Evolutionary conservation across 2,113 vertebrate genomes (phyloP), one percentile per base, ranked within the genome.

Genomic region (Protomyctophum bolini): DNA sequence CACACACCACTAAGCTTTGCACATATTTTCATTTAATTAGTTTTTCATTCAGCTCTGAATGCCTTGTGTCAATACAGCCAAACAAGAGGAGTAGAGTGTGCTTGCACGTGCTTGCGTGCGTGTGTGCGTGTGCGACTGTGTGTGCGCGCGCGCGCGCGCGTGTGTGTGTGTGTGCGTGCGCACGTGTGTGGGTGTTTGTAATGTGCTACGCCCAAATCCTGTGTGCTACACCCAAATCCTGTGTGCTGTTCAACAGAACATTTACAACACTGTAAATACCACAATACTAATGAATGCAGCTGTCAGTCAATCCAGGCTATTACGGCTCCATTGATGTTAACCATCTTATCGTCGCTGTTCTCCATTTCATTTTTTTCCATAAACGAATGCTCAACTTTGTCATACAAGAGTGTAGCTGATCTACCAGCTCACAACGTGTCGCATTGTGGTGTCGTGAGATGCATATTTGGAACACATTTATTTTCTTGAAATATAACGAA

Each of bases 11-110:
- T 28, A 56, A 89, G 86, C 88, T 90, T 88, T 87, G 79, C 81
- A 77, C 76, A 65, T 93, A 91, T 93, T 93, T 94, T 94, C 86
- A 83, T 93, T 94, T 92, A 84, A 93, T 94, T 92, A 92, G 74
- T 91, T 92, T 93, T 90, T 92, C 86, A 91, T 93, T 92, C 86
- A 74, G 71, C 68, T 73, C 75, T 69, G 72, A 83, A 87, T 85
- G 84, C 72, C 74, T 79, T 74, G 66, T 84, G 82, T 92, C 85
- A 90, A 84, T 82, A 81, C 9, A 49, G 64, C 74, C 75, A 84
- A 87, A 87, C 78, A 86, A 75, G 66, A 70, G 70, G 45, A 61
- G 59, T 72, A 56, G 62, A 73, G 80, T 83, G 33, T 79, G 79
- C 12, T 59, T 70, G 59, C 68, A 58, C 51, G 70, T 41, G 33